Evolutionary conservation across 1,140 invertebrate genomes (phyloP).

Genomic region (Bicyclus anynana): DNA sequence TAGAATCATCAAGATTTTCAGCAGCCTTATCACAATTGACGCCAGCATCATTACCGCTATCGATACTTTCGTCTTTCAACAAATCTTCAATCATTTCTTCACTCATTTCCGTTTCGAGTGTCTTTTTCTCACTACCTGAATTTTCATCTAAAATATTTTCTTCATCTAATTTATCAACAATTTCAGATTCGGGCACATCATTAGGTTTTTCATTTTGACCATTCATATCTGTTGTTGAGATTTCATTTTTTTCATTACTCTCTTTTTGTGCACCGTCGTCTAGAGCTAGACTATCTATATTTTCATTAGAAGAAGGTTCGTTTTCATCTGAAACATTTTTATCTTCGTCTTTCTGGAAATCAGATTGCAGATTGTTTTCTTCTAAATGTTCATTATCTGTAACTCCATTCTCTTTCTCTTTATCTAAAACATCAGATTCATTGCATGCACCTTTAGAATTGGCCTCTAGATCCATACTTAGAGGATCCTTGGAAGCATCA

Average conservation of each 20-base stretch:
- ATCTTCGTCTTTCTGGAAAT: neutral
- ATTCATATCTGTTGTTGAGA: slow-evolving; percentile 1
- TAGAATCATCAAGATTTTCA: no score
- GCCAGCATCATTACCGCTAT: slow-evolving; percentile 18
- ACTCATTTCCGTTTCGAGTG: slow-evolving; percentile 44
- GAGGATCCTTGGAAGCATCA: slow-evolving; percentile 10
- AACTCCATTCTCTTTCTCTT: slow-evolving; percentile 12
- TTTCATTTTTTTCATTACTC: neutral
- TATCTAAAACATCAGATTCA: neutral
- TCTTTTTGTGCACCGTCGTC: no score
- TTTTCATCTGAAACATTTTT: neutral
- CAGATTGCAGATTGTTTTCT: neutral
- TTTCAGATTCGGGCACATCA: slow-evolving; percentile 16
- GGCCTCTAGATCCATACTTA: neutral
- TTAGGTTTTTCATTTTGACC: slow-evolving; percentile 3
- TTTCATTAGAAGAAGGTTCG: slow-evolving; percentile 1
- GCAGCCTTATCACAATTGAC: neutral
- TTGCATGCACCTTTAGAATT: neutral
- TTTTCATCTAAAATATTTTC: slow-evolving; percentile 27
- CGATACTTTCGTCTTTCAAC: slow-evolving; percentile 43
- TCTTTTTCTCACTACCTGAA: slow-evolving; percentile 31
- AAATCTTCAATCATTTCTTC: slow-evolving; percentile 58
- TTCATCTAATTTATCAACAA: slow-evolving; percentile 22
- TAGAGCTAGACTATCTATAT: slow-evolving; percentile 5
- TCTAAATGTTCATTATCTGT: slow-evolving; percentile 6